A percentile compares a stretch with the other conserved stretches of the same genome.
These are phyloP conservation scores for Meta bourneti DNA, from an alignment of 2,888 invertebrate species.

Conservation along the genomic window DNA sequence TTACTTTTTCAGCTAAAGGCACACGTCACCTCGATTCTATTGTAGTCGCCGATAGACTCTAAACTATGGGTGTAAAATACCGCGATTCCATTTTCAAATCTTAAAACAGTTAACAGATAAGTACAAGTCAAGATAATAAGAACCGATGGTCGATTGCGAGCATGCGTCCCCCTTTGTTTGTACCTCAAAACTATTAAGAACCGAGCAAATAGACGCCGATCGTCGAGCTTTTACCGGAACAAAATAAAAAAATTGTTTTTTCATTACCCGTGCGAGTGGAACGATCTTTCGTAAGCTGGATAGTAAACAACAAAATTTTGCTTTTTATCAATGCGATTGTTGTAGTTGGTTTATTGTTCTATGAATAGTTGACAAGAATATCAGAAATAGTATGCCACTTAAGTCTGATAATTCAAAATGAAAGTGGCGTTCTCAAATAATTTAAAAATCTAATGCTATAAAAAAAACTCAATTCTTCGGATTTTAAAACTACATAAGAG, in stretches of 20 bases:
- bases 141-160: constrained; percentile 9
- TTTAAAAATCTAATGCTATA: no score
- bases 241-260: constrained; percentile 18
- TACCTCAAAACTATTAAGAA: neutral
- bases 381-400: no score
- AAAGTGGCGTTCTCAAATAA: no score
- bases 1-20: constrained; percentile 31
- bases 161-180: constrained; percentile 20
- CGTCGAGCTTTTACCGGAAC: neutral
- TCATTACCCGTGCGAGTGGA: neutral
- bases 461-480: no score
- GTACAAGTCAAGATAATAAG: constrained; percentile 37
- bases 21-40: constrained; percentile 50
- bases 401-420: no score
- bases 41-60: constrained; percentile 56
- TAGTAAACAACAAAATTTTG: neutral
- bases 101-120: constrained; percentile 48
- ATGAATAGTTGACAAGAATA: no score
- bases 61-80: constrained; percentile 65
- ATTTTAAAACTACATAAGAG: no score
- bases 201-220: constrained; percentile 25
- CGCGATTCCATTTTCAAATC: constrained; percentile 41
- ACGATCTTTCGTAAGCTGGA: neutral
- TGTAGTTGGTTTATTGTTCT: neutral
- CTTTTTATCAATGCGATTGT: neutral